phyloP scores from a whole-genome alignment of 2,113 vertebrate species.

The Austrofundulus limnaeus region DNA sequence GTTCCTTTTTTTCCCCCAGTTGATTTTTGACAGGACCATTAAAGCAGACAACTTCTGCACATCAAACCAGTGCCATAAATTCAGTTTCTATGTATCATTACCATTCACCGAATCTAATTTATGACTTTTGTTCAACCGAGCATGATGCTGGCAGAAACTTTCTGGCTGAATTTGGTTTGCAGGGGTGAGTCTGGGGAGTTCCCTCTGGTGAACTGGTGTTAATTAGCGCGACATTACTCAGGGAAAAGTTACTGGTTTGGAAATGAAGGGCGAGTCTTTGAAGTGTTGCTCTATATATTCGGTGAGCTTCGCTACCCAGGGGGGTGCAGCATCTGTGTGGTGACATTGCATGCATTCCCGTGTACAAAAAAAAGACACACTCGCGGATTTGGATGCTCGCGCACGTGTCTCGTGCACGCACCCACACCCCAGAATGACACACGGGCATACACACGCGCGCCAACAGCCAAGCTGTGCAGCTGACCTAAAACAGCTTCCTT shows the following conservation, averaged over 20 bases:
- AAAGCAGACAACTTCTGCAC: constrained; percentile 31
- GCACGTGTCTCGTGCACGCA: constrained; percentile 27
- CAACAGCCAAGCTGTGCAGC: constrained; percentile 68
- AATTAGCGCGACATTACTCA: constrained; percentile 68
- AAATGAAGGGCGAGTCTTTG: constrained; percentile 78
- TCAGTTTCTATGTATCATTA: constrained; percentile 37
- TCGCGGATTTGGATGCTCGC: constrained; percentile 21
- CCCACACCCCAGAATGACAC: constrained; percentile 28
- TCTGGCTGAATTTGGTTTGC: constrained; percentile 55
- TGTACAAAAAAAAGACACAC: constrained; percentile 38
- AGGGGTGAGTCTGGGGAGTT: constrained; percentile 37
- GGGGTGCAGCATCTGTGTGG: constrained; percentile 61
- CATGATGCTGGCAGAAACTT: constrained; percentile 45
- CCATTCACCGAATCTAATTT: constrained; percentile 58
- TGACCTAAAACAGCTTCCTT: constrained; percentile 71
- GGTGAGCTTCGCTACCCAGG: constrained; percentile 58
- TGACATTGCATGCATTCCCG: constrained; percentile 62
- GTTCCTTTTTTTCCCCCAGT: neutral
- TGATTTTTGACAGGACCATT: neutral
- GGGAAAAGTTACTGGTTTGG: constrained; percentile 72
- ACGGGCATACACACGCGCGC: constrained; percentile 12
- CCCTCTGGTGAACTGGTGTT: constrained; percentile 59
- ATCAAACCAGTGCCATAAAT: constrained; percentile 15
- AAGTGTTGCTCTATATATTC: constrained; percentile 74
- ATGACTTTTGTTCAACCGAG: constrained; percentile 57